Base-by-base conservation (phyloP, 2,888 invertebrate genomes). In the Atrina japonica region DNA sequence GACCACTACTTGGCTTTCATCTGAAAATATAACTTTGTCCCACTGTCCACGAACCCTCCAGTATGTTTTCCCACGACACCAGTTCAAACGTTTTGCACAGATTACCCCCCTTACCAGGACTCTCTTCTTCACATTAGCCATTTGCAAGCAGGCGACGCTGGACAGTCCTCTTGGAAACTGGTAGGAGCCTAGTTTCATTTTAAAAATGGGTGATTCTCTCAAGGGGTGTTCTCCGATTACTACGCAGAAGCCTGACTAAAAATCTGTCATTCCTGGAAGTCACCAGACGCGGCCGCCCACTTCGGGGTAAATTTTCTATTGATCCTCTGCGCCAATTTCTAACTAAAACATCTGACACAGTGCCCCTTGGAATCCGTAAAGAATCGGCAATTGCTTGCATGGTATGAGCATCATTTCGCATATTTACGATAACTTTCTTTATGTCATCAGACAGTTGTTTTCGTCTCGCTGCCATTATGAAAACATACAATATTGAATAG, bases 381-480 rank as follows among this genome's bases (percentile, higher is more conserved):
- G 23, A 27, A 52, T 52, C 27, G 14, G 25, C 25, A 25, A 52
- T 52, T 27, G n/a, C 27, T 29, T 52, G 52, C 29, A 25, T 25
- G 16, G 25, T 52, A 52, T n/a, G 16, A 3, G 23, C 52, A 7
- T 50, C 27, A 27, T 50, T 50, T 25, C 52, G 25, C 23, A 52
- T 50, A 14, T 16, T 5, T n/a, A 23, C 25, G 1, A 52, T 25
- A 11, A 52, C 29, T 27, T 7, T 52, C 16, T 52, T 52, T 16
- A 25, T 29, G 25, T 25, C 52, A 52, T 23, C 16, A 16, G 23
- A 25, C 52, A 25, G 29, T 52, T 52, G 11, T 52, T 52, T 25
- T 9, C 25, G 25, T 52, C 29, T 52, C 49, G 18, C 49, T 3
- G 49, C 49, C 49, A 49, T 49, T 18, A 21, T 49, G 21, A 49